Evolutionary conservation across 2,888 invertebrate species (phyloP).

Genomic region (Tribolium freemani): DNA sequence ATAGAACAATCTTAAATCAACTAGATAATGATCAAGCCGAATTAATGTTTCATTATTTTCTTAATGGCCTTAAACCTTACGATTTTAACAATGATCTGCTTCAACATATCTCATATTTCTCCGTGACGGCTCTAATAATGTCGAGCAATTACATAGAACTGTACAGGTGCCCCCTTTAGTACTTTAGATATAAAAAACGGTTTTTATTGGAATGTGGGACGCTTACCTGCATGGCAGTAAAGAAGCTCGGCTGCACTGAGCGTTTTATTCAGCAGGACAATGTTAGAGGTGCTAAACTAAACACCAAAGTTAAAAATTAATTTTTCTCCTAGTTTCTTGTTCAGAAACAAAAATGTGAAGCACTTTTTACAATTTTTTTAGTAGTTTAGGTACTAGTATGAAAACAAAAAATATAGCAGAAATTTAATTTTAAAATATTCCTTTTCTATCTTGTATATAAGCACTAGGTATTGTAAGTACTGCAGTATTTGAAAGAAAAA

Average conservation of each 20-base stretch:
- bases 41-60: conserved; percentile 30
- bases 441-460: too few relatives aligned
- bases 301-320: too few relatives aligned
- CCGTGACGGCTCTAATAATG: not conserved
- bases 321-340: too few relatives aligned
- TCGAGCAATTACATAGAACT: conserved; percentile 1
- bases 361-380: too few relatives aligned
- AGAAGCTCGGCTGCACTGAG: not conserved
- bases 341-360: too few relatives aligned
- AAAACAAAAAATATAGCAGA: too few relatives aligned
- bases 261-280: not conserved
- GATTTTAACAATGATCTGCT: not conserved
- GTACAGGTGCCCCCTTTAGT: conserved; percentile 21
- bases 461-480: too few relatives aligned
- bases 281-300: too few relatives aligned
- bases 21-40: conserved; percentile 29
- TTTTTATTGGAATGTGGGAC: conserved; percentile 12
- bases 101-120: not conserved
- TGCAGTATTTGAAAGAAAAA: too few relatives aligned
- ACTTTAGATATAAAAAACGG: conserved; percentile 10
- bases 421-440: too few relatives aligned
- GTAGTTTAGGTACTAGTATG: too few relatives aligned
- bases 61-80: conserved; percentile 19
- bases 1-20: conserved; percentile 32
- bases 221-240: conserved; percentile 8